Conservation (phyloP, 2,888 invertebrate genomes). For the Neria commutata region DNA sequence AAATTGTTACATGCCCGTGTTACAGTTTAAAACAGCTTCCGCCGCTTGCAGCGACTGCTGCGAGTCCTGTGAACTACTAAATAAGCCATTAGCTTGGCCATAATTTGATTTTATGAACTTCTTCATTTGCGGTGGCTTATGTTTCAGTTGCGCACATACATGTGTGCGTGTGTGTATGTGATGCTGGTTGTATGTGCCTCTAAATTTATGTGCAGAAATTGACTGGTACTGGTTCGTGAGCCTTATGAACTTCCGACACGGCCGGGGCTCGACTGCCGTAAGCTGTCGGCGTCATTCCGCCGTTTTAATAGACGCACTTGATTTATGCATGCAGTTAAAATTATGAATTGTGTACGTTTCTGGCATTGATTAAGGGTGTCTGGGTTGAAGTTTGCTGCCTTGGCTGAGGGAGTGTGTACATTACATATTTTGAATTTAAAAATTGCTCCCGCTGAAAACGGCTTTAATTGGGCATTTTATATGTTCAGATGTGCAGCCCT, state of each 20-base stretch:
- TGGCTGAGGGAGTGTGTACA: background rate
- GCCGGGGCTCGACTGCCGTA: background rate
- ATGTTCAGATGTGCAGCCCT: no score
- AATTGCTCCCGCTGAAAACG: no score
- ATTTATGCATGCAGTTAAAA: conserved; percentile 5
- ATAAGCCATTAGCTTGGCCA: conserved; percentile 12
- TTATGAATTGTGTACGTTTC: conserved; percentile 17
- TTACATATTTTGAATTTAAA: no score
- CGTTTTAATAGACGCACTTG: conserved; percentile 1
- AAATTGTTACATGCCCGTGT: background rate
- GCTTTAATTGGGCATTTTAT: no score
- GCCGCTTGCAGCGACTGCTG: no score
- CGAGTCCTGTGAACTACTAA: background rate
- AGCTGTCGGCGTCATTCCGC: background rate
- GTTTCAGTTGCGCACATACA: background rate
- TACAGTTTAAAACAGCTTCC: no score
- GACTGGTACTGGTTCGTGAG: conserved; percentile 14
- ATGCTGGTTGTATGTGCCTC: background rate
- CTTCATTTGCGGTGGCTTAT: conserved; percentile 4
- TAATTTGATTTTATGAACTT: conserved; percentile 14
- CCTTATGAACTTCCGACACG: background rate
- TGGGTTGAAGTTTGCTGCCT: conserved; percentile 4
- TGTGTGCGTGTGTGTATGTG: background rate
- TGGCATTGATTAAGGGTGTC: conserved; percentile 25
- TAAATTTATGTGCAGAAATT: conserved; percentile 6